These are phyloP conservation scores for Azorinus chamasolen DNA, from an alignment of 2,888 invertebrate species.

Conservation along the genomic window DNA sequence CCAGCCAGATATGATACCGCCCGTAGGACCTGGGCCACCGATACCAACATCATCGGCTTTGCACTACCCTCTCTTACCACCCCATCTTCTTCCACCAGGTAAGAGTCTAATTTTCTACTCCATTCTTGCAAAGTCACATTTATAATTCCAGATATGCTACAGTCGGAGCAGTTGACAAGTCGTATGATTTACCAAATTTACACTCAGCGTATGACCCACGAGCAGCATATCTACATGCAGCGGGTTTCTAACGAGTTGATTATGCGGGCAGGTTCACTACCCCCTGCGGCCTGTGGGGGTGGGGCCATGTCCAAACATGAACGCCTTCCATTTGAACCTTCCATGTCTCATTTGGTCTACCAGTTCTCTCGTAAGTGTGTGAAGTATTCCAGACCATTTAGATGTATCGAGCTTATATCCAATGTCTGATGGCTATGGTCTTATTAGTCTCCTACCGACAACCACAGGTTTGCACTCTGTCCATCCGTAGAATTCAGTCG, in stretches of 20 bases:
- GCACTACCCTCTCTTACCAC: conserved; percentile 65
- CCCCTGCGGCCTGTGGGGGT: conserved; percentile 17
- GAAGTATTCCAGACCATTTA: no score
- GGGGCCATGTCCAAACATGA: conserved; percentile 71
- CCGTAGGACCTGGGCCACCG: conserved; percentile 45
- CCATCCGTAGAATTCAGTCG: no score
- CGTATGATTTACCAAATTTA: conserved; percentile 84
- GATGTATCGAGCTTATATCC: no score
- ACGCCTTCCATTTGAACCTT: conserved; percentile 76
- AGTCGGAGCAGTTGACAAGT: conserved; percentile 81
- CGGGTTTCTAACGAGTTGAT: conserved; percentile 80
- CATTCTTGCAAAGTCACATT: not conserved
- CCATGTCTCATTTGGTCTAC: conserved; percentile 80
- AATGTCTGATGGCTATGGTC: no score
- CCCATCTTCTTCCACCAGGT: conserved; percentile 75
- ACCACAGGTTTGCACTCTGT: no score
- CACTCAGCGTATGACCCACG: conserved; percentile 81
- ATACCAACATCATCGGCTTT: conserved; percentile 57
- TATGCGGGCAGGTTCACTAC: conserved; percentile 67
- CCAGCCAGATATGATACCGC: conserved; percentile 70
- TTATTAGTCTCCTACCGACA: no score
- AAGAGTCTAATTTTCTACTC: conserved; percentile 47
- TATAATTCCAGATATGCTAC: conserved; percentile 79
- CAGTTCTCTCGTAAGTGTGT: conserved; percentile 83
- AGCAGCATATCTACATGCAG: conserved; percentile 82